Base-by-base conservation (phyloP, 2,113 vertebrate species). In the Pedetes capensis region DNA sequence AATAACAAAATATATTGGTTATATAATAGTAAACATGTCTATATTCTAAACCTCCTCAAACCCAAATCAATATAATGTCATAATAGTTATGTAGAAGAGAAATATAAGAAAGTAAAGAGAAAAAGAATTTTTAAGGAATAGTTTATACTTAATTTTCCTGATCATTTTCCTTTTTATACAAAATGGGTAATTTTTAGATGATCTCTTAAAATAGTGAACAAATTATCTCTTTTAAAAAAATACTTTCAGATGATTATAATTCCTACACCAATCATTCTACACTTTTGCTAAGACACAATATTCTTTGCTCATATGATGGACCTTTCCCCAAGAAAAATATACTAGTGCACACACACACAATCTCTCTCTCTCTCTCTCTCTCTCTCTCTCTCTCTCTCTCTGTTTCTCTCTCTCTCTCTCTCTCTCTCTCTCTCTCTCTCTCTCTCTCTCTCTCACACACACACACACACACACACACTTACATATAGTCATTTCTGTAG, bases 121-220 rank as follows among this genome's bases (percentile, higher is more conserved):
- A 29, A 78, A 85, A 51, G 42, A 37, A 44, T 6, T 23, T 39
- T 63, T 69, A 68, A 95, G 44, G 23, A 20, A 51, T 44, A 79
- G 2, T 57, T 61, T 29, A 5, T 39, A 72, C 85, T 90, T 93
- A 47, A 82, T 81, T 93, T 76, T 76, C 47, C 32, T 85, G 42
- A 80, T 74, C 86, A 6, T 79, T 88, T 78, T 71, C 9, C 66
- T 85, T 91, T 79, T 72, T 29, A 91, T n/a, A 64, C 39, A 78
- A 79, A 71, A 59, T 72, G 17, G 39, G 3, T 42, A 89, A 81
- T n/a, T 82, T 71, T 91, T 91, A 96, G 59, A 69, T 79, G 17
- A 76, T 64, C 5, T 69, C 32, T 64, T 91, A 75, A 89, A 91
- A n/a, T 37, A 22, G 18, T 72, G 8, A 91, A 23, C 42, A 86